Percentiles rank a stretch among this genome's conserved stretches.
Evolutionary conservation across 2,797 vertebrate species (phyloP).

Genomic region (Ceyx erithaca): DNA sequence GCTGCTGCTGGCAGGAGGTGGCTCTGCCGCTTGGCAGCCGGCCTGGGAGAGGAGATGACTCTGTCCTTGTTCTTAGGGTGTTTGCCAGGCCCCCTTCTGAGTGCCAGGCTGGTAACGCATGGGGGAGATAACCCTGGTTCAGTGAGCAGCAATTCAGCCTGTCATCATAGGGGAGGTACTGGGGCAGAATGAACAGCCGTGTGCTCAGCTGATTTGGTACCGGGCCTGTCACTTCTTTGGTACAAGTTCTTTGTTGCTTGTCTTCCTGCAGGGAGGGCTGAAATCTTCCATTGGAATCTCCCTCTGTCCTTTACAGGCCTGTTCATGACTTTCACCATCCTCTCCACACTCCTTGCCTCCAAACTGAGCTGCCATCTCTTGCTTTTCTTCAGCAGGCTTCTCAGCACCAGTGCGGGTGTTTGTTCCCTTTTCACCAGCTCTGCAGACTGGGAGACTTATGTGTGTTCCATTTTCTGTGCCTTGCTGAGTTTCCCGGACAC

Average conservation of each 20-base stretch:
- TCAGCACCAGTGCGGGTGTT: fast-evolving
- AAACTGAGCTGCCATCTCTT: not conserved
- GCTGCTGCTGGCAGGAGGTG: slow-evolving; percentile 33
- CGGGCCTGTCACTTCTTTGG: not conserved
- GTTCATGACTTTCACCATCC: not conserved
- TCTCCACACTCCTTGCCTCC: not conserved
- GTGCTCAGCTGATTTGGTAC: not conserved
- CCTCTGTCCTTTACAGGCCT: not conserved
- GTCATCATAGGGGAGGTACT: slow-evolving; percentile 9
- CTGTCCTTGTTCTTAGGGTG: slow-evolving; percentile 38
- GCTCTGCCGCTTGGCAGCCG: slow-evolving; percentile 57
- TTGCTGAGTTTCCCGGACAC: not conserved
- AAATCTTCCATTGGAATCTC: not conserved
- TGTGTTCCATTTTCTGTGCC: not conserved
- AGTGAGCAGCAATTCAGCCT: slow-evolving; percentile 20
- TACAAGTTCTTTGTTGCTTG: not conserved
- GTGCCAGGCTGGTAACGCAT: slow-evolving; percentile 46
- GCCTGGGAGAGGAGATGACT: slow-evolving; percentile 31
- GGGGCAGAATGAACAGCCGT: not conserved
- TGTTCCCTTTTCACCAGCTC: not conserved
- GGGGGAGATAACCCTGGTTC: slow-evolving; percentile 50
- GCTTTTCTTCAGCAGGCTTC: not conserved
- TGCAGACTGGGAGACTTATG: not conserved
- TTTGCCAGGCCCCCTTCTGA: slow-evolving; percentile 54
- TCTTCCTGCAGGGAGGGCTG: not conserved